Evolutionary conservation across 2,113 vertebrate genomes (phyloP).

Genomic region (Chloroceryle aenea): DNA sequence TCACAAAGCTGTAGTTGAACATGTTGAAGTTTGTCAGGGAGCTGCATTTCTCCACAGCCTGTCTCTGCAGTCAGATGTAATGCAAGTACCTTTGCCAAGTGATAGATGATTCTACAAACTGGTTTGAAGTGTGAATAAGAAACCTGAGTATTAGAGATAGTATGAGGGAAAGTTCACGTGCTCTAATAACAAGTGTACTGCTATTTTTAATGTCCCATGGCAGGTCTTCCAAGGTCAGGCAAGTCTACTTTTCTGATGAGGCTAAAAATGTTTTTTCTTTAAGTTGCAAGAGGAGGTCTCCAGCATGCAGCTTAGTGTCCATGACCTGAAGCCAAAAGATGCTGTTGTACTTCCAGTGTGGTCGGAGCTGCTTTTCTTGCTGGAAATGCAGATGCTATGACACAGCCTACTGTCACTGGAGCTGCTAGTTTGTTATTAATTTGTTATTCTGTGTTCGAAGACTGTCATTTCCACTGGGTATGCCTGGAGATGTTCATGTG

Average conservation of each 20-base stretch:
- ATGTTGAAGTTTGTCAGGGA: background rate
- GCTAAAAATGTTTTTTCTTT: background rate
- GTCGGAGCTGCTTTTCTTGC: slow-evolving; percentile 29
- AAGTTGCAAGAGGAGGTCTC: background rate
- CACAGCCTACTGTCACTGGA: slow-evolving; percentile 17
- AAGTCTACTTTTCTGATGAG: background rate
- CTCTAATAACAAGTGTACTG: background rate
- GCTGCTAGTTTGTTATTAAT: slow-evolving; percentile 8
- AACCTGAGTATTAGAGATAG: background rate
- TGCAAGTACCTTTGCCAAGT: background rate
- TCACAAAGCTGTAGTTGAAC: background rate
- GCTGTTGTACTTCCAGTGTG: background rate
- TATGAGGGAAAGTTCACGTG: background rate
- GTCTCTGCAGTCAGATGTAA: background rate
- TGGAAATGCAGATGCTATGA: slow-evolving; percentile 48
- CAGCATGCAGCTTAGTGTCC: background rate
- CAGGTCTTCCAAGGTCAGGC: background rate
- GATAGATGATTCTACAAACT: background rate
- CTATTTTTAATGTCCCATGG: background rate
- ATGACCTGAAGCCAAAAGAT: background rate
- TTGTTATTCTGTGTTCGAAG: slow-evolving; percentile 33
- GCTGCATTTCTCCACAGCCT: background rate
- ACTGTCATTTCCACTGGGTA: background rate
- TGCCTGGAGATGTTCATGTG: background rate
- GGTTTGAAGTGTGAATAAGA: background rate